These are phyloP conservation scores for Phrynocephalus forsythii DNA, from an alignment of 2,797 vertebrate genomes.

Conservation along the genomic window DNA sequence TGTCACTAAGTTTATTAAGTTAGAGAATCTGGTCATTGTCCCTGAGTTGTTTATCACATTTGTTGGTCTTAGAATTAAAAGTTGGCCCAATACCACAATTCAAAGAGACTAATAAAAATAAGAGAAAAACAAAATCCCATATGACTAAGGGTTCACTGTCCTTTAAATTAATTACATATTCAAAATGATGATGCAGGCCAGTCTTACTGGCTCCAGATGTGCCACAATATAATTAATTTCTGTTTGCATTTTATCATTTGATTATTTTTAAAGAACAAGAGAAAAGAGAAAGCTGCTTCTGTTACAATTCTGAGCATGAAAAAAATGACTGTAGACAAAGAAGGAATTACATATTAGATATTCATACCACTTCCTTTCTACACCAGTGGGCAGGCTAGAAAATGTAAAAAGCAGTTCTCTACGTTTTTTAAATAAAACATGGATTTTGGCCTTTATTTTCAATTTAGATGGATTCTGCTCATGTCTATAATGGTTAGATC, in stretches of 20 bases:
- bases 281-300: slow-evolving; percentile 8
- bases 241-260: slow-evolving; percentile 31
- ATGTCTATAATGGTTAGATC: too few relatives aligned
- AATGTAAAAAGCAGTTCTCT: too few relatives aligned
- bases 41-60: slow-evolving; percentile 57
- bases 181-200: slow-evolving; percentile 12
- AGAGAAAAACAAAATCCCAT: slow-evolving; percentile 21
- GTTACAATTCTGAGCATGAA: not conserved
- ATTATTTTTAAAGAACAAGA: slow-evolving; percentile 39
- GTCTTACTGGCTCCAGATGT: slow-evolving; percentile 32
- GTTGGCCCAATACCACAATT: slow-evolving; percentile 23
- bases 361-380: too few relatives aligned
- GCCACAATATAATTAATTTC: slow-evolving; percentile 22
- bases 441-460: not conserved
- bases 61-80: slow-evolving; percentile 61
- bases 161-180: slow-evolving; percentile 25
- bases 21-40: slow-evolving; percentile 55
- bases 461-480: not conserved
- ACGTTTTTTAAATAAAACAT: not conserved
- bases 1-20: not conserved
- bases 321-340: not conserved
- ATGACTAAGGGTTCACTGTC: slow-evolving; percentile 42
- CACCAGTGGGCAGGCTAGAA: too few relatives aligned
- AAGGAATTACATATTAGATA: not conserved
- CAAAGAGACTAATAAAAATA: slow-evolving; percentile 47